Evolutionary conservation across 2,113 vertebrate species (phyloP).

Genomic region (Oryzias curvinotus): DNA sequence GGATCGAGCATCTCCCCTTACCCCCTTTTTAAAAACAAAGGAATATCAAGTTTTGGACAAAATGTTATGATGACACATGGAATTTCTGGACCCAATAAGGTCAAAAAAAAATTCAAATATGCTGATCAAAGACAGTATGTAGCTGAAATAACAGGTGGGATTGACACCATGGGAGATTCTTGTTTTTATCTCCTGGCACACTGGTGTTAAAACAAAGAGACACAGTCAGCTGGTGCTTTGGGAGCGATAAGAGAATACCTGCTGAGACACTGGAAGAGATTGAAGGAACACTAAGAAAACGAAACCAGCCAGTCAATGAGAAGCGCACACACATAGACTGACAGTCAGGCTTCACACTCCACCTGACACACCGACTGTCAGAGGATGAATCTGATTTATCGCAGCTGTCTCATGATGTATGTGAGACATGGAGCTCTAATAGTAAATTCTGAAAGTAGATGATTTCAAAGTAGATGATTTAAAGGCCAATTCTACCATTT

Average conservation of each 20-base stretch:
- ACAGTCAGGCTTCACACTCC: constrained; percentile 69
- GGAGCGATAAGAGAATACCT: constrained; percentile 71
- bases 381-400: constrained; percentile 70
- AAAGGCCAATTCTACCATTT: constrained; percentile 25
- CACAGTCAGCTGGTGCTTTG: constrained; percentile 56
- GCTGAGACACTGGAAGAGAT: constrained; percentile 66
- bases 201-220: constrained; percentile 76
- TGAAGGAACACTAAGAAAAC: constrained; percentile 60
- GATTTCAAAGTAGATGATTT: constrained; percentile 39
- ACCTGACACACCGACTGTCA: constrained; percentile 69
- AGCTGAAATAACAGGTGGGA: constrained; percentile 23
- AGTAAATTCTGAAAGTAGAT: constrained; percentile 54
- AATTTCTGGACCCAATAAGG: constrained; percentile 16
- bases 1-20: too few species aligned
- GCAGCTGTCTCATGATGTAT: constrained; percentile 58
- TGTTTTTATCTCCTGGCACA: constrained; percentile 72
- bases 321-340: constrained; percentile 48
- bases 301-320: constrained; percentile 59
- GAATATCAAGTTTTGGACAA: too few species aligned
- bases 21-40: too few species aligned
- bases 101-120: constrained; percentile 4
- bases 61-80: not conserved
- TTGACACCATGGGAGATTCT: constrained; percentile 38
- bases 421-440: constrained; percentile 64
- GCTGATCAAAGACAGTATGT: constrained; percentile 27